Percentiles rank a stretch among this genome's conserved stretches.
Conservation (phyloP, 1,140 invertebrate species). For the Cherax destructor region DNA sequence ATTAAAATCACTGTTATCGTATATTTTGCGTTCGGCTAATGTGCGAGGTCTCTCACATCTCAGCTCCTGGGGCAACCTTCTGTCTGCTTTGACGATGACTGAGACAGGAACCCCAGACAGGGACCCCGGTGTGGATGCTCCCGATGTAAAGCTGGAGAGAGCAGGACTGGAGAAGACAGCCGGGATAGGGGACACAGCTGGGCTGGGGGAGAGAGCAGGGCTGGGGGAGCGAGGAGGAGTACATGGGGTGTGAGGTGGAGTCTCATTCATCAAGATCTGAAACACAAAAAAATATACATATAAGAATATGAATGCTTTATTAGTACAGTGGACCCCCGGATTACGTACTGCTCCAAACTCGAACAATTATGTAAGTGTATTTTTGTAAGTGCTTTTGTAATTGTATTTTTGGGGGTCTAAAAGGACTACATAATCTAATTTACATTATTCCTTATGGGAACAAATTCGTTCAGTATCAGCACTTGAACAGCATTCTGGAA, state of each 20-base stretch:
- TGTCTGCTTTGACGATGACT: slow-evolving; percentile 69
- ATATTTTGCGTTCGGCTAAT: slow-evolving; percentile 67
- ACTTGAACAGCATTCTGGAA: too few species aligned
- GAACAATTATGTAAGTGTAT: too few species aligned
- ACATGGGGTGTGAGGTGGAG: slow-evolving; percentile 40
- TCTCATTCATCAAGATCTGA: slow-evolving; percentile 26
- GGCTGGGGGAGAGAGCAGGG: slow-evolving; percentile 5
- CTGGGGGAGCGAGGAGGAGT: slow-evolving; percentile 46
- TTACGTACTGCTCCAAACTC: too few species aligned
- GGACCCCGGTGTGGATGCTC: slow-evolving; percentile 19
- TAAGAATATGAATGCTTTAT: too few species aligned
- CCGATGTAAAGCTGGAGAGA: slow-evolving; percentile 13
- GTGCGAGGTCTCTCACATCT: slow-evolving; percentile 40
- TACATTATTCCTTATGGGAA: too few species aligned
- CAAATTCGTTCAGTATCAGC: too few species aligned
- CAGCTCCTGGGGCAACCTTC: background rate
- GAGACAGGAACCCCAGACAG: slow-evolving; percentile 62
- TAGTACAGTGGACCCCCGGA: too few species aligned
- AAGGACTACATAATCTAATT: too few species aligned
- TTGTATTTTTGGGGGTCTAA: too few species aligned
- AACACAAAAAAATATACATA: slow-evolving; percentile 6
- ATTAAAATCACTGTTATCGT: slow-evolving; percentile 19
- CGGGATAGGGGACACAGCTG: slow-evolving; percentile 40
- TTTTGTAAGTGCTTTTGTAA: too few species aligned
- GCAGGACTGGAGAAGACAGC: slow-evolving; percentile 37